Evolutionary conservation across 2,113 vertebrate genomes (phyloP).

Genomic region (Upupa epops): DNA sequence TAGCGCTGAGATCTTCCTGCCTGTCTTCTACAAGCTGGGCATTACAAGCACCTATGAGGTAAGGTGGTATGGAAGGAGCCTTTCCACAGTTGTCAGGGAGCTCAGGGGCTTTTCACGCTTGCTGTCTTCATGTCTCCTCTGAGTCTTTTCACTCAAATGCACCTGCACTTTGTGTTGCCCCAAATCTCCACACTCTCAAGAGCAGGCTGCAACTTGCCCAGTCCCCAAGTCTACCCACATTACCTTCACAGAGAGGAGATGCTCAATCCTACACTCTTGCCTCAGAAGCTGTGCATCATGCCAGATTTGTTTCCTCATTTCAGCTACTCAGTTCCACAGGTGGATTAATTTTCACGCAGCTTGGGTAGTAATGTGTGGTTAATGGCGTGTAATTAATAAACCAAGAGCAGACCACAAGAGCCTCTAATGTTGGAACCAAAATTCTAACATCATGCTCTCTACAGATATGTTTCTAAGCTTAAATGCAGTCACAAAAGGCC

Average conservation of each 20-base stretch:
- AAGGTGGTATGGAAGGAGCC: background rate
- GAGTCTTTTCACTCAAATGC: background rate
- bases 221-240: background rate
- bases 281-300: background rate
- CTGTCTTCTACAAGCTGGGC: constrained; percentile 90
- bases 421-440: background rate
- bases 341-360: background rate
- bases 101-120: background rate
- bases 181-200: background rate
- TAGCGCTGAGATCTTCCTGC: constrained; percentile 90
- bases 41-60: constrained; percentile 93
- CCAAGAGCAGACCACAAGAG: background rate
- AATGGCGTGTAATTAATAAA: background rate
- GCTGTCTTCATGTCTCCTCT: background rate
- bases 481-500: background rate
- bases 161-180: background rate
- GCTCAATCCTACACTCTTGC: background rate
- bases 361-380: background rate
- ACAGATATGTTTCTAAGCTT: background rate
- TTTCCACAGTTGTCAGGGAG: background rate
- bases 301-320: background rate
- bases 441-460: background rate
- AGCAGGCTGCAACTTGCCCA: background rate
- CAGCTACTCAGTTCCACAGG: background rate
- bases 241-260: background rate